phyloP scores from a whole-genome alignment of 2,888 invertebrate species.

The Cryptocephalus primarius region DNA sequence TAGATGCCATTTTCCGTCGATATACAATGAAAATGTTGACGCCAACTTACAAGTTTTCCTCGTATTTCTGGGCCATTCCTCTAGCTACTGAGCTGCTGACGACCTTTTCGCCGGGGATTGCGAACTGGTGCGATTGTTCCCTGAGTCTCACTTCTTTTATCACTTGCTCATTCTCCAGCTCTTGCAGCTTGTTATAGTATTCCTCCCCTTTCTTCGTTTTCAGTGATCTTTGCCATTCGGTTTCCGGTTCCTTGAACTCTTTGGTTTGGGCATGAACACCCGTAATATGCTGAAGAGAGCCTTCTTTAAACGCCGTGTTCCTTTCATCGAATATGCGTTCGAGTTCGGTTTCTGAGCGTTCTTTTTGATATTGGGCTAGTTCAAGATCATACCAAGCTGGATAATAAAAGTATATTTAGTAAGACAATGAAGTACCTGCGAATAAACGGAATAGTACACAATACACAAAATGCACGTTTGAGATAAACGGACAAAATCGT shows the following conservation, averaged over 20 bases:
- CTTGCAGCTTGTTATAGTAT: slow-evolving; percentile 71
- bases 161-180: slow-evolving; percentile 75
- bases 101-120: slow-evolving; percentile 75
- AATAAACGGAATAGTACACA: slow-evolving; percentile 7
- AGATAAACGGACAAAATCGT: background rate
- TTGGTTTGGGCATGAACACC: slow-evolving; percentile 51
- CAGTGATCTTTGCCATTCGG: slow-evolving; percentile 78
- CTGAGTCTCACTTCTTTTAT: slow-evolving; percentile 70
- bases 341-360: slow-evolving; percentile 72
- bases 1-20: no score
- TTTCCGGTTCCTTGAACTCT: slow-evolving; percentile 58
- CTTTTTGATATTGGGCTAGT: slow-evolving; percentile 72
- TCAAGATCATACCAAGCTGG: slow-evolving; percentile 89
- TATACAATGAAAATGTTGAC: no score
- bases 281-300: slow-evolving; percentile 32
- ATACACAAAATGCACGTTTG: slow-evolving; percentile 22
- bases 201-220: slow-evolving; percentile 71
- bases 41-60: slow-evolving; percentile 66
- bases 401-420: slow-evolving; percentile 3
- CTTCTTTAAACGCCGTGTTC: slow-evolving; percentile 54
- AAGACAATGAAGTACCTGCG: slow-evolving; percentile 4
- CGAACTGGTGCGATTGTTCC: slow-evolving; percentile 69
- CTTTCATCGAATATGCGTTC: slow-evolving; percentile 83
- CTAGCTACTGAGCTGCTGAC: slow-evolving; percentile 64
- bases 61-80: slow-evolving; percentile 81